These are phyloP conservation scores for Mesoligia furuncula DNA, from an alignment of 2,888 invertebrate genomes.

Conservation along the genomic window DNA sequence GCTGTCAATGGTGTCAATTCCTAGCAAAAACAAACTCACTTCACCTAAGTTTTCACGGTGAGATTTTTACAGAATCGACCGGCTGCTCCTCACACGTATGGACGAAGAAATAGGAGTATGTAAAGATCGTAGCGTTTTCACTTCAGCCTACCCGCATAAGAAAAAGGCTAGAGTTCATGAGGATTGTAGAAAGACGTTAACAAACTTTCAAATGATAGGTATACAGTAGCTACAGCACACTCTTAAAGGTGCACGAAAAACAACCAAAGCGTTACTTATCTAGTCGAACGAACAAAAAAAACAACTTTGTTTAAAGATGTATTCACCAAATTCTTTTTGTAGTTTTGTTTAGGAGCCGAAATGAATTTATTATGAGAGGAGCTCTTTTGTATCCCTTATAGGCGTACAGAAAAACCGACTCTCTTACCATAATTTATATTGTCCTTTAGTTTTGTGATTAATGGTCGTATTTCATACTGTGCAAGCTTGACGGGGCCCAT, in stretches of 20 bases:
- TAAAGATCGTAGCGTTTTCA: background rate
- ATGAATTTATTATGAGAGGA: conserved; percentile 68
- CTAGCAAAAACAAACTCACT: too few relatives aligned
- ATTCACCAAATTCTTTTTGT: conserved; percentile 67
- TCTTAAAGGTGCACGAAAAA: conserved; percentile 28
- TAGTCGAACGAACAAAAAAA: conserved; percentile 52
- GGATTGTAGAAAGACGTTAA: background rate
- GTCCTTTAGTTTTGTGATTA: conserved; percentile 69
- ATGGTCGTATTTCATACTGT: conserved; percentile 65
- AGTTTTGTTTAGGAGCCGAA: conserved; percentile 64
- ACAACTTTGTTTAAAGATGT: conserved; percentile 62
- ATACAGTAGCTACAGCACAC: too few relatives aligned
- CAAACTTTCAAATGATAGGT: background rate
- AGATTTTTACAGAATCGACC: too few relatives aligned
- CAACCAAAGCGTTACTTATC: conserved; percentile 39
- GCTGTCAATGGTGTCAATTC: too few relatives aligned
- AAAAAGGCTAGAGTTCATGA: background rate
- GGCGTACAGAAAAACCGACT: conserved; percentile 64
- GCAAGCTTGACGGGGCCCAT: conserved; percentile 50
- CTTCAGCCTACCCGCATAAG: background rate
- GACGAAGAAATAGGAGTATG: background rate
- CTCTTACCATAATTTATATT: conserved; percentile 72
- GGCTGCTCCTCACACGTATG: background rate
- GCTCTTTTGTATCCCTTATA: conserved; percentile 66
- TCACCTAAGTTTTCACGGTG: too few relatives aligned